phyloP scores from a whole-genome alignment of 2,113 vertebrate genomes.

The Bufo bufo region DNA sequence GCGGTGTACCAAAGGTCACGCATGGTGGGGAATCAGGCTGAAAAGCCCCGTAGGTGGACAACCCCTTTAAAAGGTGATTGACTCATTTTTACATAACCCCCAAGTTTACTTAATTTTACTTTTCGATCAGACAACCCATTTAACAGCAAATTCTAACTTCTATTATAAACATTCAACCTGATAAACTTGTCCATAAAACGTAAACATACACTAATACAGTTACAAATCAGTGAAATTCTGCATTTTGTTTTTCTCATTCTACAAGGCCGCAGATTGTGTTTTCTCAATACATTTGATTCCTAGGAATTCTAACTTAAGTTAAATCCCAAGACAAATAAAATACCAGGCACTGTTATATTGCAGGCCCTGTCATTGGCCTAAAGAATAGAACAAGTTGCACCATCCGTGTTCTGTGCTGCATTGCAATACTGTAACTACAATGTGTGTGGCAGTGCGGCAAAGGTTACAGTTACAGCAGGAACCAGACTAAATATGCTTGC shows the following conservation, averaged over 20 bases:
- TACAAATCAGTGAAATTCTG: background rate
- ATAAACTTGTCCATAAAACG: background rate
- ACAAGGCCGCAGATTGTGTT: background rate
- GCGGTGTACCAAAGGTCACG: too few species aligned
- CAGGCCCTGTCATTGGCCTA: background rate
- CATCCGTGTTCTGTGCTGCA: background rate
- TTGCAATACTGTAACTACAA: constrained; percentile 24
- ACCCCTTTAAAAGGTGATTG: too few species aligned
- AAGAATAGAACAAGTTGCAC: background rate
- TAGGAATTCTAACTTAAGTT: background rate
- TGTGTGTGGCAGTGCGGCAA: constrained; percentile 49
- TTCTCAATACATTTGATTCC: background rate
- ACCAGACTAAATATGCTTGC: constrained; percentile 52
- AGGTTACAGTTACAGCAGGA: constrained; percentile 50
- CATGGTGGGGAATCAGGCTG: too few species aligned
- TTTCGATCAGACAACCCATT: background rate
- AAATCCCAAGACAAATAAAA: background rate
- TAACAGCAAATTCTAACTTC: background rate
- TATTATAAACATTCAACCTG: background rate
- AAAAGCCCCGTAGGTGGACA: too few species aligned
- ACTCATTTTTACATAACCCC: too few species aligned
- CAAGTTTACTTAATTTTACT: too few species aligned
- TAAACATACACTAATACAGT: background rate
- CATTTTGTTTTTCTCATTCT: background rate
- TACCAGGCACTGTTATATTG: background rate